Evolutionary conservation across 2,797 vertebrate genomes (phyloP).

Genomic region (Sitta carolinensis): DNA sequence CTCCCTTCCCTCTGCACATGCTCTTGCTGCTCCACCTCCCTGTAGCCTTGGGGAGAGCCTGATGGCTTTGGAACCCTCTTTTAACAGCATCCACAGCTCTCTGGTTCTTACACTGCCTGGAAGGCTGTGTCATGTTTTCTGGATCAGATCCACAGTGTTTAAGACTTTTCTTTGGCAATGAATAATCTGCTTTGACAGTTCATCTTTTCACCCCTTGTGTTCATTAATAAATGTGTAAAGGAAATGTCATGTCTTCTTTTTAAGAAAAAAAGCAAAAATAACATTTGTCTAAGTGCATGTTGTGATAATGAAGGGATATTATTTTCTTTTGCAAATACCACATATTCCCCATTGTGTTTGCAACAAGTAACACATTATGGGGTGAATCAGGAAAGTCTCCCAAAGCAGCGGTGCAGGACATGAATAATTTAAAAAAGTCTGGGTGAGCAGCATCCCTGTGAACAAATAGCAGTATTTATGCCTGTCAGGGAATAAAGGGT

Average conservation of each 20-base stretch:
- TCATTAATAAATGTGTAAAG: slow-evolving; percentile 6
- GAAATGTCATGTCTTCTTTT: background rate
- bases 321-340: background rate
- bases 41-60: background rate
- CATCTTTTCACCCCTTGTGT: slow-evolving; percentile 19
- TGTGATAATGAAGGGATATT: background rate
- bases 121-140: background rate
- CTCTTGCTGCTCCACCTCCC: background rate
- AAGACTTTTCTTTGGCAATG: background rate
- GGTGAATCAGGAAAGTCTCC: background rate
- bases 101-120: background rate
- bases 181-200: background rate
- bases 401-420: background rate
- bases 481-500: background rate
- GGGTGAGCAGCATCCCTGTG: background rate
- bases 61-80: background rate
- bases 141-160: background rate
- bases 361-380: background rate
- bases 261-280: background rate
- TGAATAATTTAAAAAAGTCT: background rate
- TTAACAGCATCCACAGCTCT: background rate
- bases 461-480: background rate
- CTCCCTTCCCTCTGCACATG: accelerated
- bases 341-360: background rate
- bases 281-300: background rate